Conservation (phyloP, 1,140 invertebrate genomes). For the Drosophila lowei region DNA sequence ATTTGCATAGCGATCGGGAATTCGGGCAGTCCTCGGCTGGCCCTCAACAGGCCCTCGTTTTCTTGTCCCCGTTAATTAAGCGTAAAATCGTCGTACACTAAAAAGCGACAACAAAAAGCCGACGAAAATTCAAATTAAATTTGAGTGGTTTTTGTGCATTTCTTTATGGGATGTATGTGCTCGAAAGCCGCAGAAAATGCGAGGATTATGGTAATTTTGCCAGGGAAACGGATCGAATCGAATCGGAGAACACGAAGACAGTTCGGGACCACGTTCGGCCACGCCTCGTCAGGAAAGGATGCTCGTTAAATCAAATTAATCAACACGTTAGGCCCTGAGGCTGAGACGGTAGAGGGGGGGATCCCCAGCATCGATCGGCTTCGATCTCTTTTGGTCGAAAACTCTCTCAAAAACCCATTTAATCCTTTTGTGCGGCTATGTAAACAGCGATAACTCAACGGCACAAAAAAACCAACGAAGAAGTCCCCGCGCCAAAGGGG, state of each 20-base stretch:
- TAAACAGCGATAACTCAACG: constrained; percentile 69
- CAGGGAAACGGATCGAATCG: too few species aligned
- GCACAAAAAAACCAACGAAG: constrained; percentile 24
- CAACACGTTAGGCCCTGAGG: constrained; percentile 36
- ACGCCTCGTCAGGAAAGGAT: constrained; percentile 38
- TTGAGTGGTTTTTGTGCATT: constrained; percentile 60
- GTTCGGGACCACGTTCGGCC: constrained; percentile 18
- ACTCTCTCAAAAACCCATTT: constrained; percentile 70
- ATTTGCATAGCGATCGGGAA: constrained; percentile 69
- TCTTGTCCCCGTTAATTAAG: constrained; percentile 67
- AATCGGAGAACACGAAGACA: constrained; percentile 14
- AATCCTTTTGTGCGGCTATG: constrained; percentile 77
- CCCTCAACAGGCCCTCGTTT: constrained; percentile 20
- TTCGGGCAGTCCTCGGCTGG: constrained; percentile 16
- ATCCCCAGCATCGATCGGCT: constrained; percentile 2
- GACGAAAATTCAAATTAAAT: constrained; percentile 69
- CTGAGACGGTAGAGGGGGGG: not conserved
- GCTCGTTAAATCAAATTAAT: constrained; percentile 76
- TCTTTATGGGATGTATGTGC: constrained; percentile 21
- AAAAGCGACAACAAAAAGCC: constrained; percentile 17
- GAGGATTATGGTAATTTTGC: constrained; percentile 68
- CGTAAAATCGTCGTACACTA: constrained; percentile 69
- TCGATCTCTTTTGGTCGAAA: constrained; percentile 1
- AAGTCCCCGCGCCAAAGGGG: constrained; percentile 9
- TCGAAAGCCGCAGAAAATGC: constrained; percentile 66